Base-by-base conservation (phyloP, 2,888 invertebrate species). In the Leptopilina drosophilae region DNA sequence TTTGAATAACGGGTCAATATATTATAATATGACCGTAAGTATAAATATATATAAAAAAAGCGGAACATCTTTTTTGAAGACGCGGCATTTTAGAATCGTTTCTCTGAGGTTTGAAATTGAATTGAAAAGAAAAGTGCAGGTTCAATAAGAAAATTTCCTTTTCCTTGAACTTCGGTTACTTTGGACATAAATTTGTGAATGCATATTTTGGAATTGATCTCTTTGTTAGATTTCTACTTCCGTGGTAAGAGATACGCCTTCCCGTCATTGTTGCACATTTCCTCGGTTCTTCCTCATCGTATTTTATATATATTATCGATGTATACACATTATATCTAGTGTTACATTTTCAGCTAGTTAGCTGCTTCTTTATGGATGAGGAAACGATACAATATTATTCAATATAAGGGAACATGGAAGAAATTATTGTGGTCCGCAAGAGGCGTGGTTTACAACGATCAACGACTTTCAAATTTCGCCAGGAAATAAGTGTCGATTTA, bases 361-460 rank as follows among this genome's bases (percentile, higher is more conserved):
- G 78, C 78, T 81, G 78, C 78, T 81, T 81, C 77, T 80, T 33
- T 79, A 83, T 77, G 78, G 75, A 75, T 66, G 79, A 80, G 81
- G 82, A 83, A 82, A 78, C 85, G 87, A 85, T 85, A 87, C 87
- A 89, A 89, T 87, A 84, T 87, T 85, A 86, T 85, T 85, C 82
- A 84, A 84, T 49, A 49, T 49, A 49, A 33, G 84, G 82, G 79
- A 79, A 78, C 81, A 79, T 79, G 85, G 42, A 42, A 42, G 8
- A 42, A 42, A 83, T 33, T 33, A 33, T 33, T 84, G 83, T 82
- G 82, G 81, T 73, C 78, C 56, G 14, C 8, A 26, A 79, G 76
- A 84, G 88, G 87, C 87, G 88, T 85, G 85, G 84, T 78, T 77
- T 65, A 11, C 67, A 67, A 64, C 67, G 77, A 82, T 80, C 80